Conservation (phyloP, 2,113 vertebrate genomes). For the Ameiurus melas region DNA sequence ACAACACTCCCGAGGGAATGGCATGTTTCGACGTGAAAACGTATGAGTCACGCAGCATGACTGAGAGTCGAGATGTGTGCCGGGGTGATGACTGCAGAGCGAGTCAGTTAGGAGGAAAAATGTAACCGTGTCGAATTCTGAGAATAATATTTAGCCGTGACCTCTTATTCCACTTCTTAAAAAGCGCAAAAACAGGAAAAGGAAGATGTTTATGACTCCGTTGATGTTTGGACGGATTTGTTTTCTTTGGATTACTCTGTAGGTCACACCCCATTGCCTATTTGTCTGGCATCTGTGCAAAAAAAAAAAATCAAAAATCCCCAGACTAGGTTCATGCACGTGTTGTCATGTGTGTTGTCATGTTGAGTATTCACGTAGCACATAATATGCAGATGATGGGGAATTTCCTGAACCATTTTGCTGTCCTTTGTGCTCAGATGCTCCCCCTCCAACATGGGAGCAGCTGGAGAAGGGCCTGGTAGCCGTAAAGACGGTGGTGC, state of each 20-base stretch:
- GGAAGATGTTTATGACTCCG: not conserved
- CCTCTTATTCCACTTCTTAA: not conserved
- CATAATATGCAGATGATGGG: too few relatives aligned
- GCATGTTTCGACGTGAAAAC: not conserved
- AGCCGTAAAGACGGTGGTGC: constrained; percentile 95
- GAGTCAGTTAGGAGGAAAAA: not conserved
- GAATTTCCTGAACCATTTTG: not conserved
- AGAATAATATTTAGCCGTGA: too few relatives aligned
- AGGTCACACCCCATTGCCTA: not conserved
- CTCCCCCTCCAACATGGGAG: constrained; percentile 95
- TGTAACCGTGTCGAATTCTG: not conserved
- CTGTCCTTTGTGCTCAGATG: constrained; percentile 74
- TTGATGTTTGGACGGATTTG: not conserved
- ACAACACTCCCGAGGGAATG: not conserved
- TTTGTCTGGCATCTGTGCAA: not conserved
- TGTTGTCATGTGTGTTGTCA: not conserved
- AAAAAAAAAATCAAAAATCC: not conserved
- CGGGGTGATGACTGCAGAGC: too few relatives aligned
- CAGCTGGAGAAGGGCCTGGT: constrained; percentile 96
- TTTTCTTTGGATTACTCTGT: not conserved
- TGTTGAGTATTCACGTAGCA: not conserved
- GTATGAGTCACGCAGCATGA: not conserved
- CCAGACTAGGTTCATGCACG: not conserved
- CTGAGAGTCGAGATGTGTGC: not conserved
- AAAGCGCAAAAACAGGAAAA: not conserved